Evolutionary conservation across 2,888 invertebrate genomes (phyloP).

Genomic region (Ctena decussata): DNA sequence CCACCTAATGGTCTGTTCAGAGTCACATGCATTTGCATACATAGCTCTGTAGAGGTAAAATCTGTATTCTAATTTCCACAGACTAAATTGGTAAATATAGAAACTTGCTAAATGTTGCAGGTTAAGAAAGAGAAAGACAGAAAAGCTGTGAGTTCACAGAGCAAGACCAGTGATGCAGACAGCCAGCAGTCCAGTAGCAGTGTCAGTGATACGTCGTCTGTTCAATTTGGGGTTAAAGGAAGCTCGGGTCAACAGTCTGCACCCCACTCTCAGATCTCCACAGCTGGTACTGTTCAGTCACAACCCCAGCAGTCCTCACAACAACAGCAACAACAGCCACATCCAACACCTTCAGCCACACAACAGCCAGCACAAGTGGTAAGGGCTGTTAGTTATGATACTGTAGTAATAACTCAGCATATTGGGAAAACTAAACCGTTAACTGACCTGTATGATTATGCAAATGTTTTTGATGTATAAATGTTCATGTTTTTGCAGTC

Average conservation of each 20-base stretch:
- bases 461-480: too few species aligned
- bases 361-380: background rate
- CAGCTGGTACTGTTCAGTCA: conserved; percentile 69
- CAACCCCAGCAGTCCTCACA: conserved; percentile 32
- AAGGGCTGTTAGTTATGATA: too few species aligned
- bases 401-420: too few species aligned
- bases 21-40: too few species aligned
- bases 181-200: conserved; percentile 60
- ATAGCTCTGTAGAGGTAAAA: too few species aligned
- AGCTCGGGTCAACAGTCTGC: conserved; percentile 15
- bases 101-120: too few species aligned
- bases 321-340: conserved; percentile 57
- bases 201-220: conserved; percentile 36
- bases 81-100: too few species aligned
- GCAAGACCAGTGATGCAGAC: conserved; percentile 27
- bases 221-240: background rate
- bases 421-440: too few species aligned
- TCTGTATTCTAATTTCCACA: too few species aligned
- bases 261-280: conserved; percentile 2
- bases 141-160: conserved; percentile 70
- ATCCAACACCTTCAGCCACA: background rate
- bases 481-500: too few species aligned
- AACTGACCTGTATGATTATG: too few species aligned
- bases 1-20: too few species aligned
- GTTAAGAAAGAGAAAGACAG: conserved; percentile 90